A percentile compares a stretch with the other conserved stretches of the same genome.
These are phyloP conservation scores for Adelges cooleyi DNA, from an alignment of 1,140 invertebrate species.

Conservation along the genomic window DNA sequence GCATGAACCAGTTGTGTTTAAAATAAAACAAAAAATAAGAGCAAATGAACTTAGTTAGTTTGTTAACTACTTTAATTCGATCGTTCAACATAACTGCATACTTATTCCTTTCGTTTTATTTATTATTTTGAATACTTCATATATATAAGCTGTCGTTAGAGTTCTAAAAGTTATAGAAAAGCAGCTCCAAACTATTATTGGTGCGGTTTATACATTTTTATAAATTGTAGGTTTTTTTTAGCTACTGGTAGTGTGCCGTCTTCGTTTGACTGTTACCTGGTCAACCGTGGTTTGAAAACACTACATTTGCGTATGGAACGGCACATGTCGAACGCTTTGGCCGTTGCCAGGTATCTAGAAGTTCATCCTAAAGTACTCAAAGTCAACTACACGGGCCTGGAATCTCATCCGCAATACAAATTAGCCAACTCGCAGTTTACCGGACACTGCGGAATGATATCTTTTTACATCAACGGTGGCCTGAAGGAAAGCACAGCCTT, in stretches of 20 bases:
- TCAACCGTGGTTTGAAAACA: constrained; percentile 89
- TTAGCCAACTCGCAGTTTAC: constrained; percentile 69
- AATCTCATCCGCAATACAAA: constrained; percentile 81
- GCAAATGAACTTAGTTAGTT: too few species aligned
- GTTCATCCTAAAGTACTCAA: constrained; percentile 58
- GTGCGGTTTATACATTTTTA: too few species aligned
- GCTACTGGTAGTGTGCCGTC: constrained; percentile 84
- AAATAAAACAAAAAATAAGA: too few species aligned
- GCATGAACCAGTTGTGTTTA: too few species aligned
- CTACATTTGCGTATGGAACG: constrained; percentile 80
- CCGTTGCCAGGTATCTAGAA: constrained; percentile 69
- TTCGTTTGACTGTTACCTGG: constrained; percentile 88
- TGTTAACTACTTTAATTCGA: too few species aligned
- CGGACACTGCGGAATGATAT: constrained; percentile 86
- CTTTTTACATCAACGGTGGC: constrained; percentile 74
- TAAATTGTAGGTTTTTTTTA: constrained; percentile 40
- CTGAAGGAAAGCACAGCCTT: constrained; percentile 64
- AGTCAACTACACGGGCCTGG: constrained; percentile 76
- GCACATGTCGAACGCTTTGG: constrained; percentile 65
- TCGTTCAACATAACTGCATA: too few species aligned
- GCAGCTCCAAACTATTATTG: too few species aligned
- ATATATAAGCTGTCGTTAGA: too few species aligned
- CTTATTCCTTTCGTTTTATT: too few species aligned
- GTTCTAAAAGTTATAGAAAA: too few species aligned
- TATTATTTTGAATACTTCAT: too few species aligned